Conservation (phyloP, 1,140 invertebrate genomes). For the Ostrea denselamellosa region DNA sequence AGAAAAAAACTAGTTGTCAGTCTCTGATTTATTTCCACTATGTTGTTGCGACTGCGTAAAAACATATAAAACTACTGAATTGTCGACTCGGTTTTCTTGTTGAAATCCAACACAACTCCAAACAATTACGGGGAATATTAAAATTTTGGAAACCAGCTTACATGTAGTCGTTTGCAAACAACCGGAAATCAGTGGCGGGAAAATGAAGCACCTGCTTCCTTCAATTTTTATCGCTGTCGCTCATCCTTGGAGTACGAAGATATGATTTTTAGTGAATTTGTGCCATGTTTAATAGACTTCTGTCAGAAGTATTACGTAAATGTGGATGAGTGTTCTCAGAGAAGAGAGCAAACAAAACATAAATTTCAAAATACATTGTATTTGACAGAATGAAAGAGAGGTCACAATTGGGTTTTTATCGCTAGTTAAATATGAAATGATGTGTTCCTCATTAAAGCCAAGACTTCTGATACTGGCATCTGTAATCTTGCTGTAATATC, state of each 20-base stretch:
- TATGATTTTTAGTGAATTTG: constrained; percentile 15
- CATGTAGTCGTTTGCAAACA: constrained; percentile 17
- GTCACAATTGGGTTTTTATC: background rate
- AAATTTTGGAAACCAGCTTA: constrained; percentile 19
- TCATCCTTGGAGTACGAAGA: background rate
- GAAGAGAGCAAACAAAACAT: background rate
- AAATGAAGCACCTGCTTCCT: constrained; percentile 30
- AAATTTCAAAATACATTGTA: background rate
- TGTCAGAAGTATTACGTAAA: background rate
- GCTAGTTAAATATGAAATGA: background rate
- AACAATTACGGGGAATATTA: constrained; percentile 4
- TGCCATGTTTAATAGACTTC: constrained; percentile 5
- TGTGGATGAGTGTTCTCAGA: background rate
- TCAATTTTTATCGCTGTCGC: background rate
- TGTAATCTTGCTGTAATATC: background rate
- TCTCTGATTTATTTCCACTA: background rate
- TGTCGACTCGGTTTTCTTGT: background rate
- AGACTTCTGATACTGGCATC: background rate
- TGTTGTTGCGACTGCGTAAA: constrained; percentile 4
- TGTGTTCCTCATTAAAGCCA: background rate
- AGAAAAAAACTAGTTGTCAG: background rate
- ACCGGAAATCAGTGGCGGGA: constrained; percentile 6
- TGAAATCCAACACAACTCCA: constrained; percentile 1
- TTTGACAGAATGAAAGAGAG: background rate
- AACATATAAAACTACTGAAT: constrained; percentile 17